These are phyloP conservation scores for Pecten maximus DNA, from an alignment of 2,888 invertebrate genomes.

Conservation along the genomic window DNA sequence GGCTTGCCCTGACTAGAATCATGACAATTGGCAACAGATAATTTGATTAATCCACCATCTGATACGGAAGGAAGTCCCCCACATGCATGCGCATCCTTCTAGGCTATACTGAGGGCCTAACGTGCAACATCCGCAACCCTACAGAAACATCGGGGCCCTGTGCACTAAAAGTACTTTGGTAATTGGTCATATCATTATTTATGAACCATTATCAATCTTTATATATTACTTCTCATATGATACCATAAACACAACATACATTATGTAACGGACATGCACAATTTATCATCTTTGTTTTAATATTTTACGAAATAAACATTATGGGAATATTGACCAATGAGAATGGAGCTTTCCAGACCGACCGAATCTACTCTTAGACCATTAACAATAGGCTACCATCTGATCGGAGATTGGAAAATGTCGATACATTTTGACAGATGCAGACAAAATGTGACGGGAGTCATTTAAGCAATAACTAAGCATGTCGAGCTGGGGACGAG, in stretches of 20 bases:
- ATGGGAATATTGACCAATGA: conserved; percentile 21
- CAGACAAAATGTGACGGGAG: conserved; percentile 23
- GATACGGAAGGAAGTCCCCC: too few relatives aligned
- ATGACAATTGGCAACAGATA: too few relatives aligned
- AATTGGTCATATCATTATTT: neutral
- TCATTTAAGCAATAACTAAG: neutral
- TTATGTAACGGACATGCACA: neutral
- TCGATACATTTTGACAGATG: conserved; percentile 30
- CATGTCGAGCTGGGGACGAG: conserved; percentile 9
- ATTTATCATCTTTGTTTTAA: conserved; percentile 3
- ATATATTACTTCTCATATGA: neutral
- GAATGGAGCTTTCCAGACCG: neutral
- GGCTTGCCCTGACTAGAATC: too few relatives aligned
- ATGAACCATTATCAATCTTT: neutral
- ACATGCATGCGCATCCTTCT: too few relatives aligned
- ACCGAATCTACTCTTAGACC: neutral
- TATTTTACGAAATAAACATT: conserved; percentile 26
- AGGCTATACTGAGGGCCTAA: too few relatives aligned
- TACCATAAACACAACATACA: neutral
- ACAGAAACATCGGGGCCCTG: too few relatives aligned
- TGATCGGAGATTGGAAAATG: conserved; percentile 9
- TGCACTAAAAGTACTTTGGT: too few relatives aligned
- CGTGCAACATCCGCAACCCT: too few relatives aligned
- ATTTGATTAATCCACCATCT: too few relatives aligned
- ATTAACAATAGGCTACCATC: conserved; percentile 30